Percentiles rank a stretch among this genome's conserved stretches.
phyloP scores from a whole-genome alignment of 2,888 invertebrate genomes.

The Cylloceria caligata region DNA sequence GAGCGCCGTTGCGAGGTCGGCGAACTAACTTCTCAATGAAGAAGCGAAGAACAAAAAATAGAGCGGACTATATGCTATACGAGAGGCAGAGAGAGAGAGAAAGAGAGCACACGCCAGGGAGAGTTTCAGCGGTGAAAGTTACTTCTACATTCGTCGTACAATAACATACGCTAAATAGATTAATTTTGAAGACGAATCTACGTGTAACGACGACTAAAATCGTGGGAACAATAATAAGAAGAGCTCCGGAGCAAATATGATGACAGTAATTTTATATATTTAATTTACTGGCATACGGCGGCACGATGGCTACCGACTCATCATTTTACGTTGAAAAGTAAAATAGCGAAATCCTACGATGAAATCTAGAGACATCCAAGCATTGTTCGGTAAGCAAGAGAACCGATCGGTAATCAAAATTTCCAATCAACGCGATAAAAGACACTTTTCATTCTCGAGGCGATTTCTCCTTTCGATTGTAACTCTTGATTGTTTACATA shows the following conservation, averaged over 20 bases:
- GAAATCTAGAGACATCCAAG: too few relatives aligned
- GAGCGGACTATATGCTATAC: slow-evolving; percentile 12
- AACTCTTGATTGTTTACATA: slow-evolving; percentile 10
- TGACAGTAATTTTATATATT: too few relatives aligned
- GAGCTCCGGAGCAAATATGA: too few relatives aligned
- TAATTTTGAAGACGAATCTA: neutral
- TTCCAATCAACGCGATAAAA: neutral
- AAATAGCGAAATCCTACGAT: too few relatives aligned
- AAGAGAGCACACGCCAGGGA: neutral
- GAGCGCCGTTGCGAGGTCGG: slow-evolving; percentile 28
- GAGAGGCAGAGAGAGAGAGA: neutral
- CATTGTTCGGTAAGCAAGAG: neutral
- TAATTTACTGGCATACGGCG: neutral
- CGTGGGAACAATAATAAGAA: too few relatives aligned
- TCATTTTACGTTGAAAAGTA: too few relatives aligned
- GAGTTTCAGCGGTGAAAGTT: slow-evolving; percentile 9
- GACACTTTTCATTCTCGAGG: neutral
- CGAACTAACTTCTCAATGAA: slow-evolving; percentile 44
- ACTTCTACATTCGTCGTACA: slow-evolving; percentile 13
- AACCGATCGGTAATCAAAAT: neutral
- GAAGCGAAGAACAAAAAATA: slow-evolving; percentile 34
- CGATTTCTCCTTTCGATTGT: slow-evolving; percentile 10
- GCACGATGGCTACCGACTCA: too few relatives aligned
- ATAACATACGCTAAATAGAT: neutral
- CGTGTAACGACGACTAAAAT: neutral